Evolutionary conservation across 2,888 invertebrate genomes (phyloP).

Genomic region (Bugulina stolonifera): DNA sequence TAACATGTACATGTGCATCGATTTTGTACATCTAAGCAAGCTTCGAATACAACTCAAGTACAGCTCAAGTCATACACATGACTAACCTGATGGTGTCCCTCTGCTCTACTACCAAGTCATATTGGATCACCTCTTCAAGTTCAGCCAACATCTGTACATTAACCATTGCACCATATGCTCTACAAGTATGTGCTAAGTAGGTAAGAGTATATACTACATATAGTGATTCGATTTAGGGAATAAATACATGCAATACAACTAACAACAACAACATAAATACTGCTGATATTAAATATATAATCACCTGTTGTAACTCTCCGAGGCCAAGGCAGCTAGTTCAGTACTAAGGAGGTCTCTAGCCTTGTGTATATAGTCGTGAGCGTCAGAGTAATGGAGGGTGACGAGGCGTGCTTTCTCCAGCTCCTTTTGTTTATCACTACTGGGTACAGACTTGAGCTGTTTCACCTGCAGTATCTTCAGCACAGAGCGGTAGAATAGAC

Average conservation of each 20-base stretch:
- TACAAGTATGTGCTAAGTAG: neutral
- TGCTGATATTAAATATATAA: too few species aligned
- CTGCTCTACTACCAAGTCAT: constrained; percentile 82
- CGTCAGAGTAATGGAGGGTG: constrained; percentile 12
- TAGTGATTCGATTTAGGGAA: too few species aligned
- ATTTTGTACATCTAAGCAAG: too few species aligned
- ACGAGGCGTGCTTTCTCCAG: neutral
- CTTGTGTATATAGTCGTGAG: constrained; percentile 68
- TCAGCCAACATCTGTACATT: constrained; percentile 94
- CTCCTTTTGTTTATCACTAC: neutral
- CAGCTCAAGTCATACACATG: too few species aligned
- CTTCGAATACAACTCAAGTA: too few species aligned
- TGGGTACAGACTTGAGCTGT: constrained; percentile 41
- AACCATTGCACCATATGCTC: constrained; percentile 62
- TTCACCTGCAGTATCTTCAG: constrained; percentile 71
- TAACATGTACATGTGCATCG: too few species aligned
- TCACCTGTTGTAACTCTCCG: constrained; percentile 50
- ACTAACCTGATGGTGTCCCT: constrained; percentile 70
- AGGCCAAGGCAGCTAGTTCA: constrained; percentile 81
- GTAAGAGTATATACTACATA: constrained; percentile 1
- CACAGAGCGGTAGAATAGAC: constrained; percentile 90
- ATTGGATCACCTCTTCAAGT: constrained; percentile 94
- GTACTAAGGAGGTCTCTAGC: constrained; percentile 90
- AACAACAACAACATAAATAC: too few species aligned
- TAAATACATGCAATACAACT: too few species aligned